Conservation (phyloP, 2,888 invertebrate species). For the Flexamia atlantica region DNA sequence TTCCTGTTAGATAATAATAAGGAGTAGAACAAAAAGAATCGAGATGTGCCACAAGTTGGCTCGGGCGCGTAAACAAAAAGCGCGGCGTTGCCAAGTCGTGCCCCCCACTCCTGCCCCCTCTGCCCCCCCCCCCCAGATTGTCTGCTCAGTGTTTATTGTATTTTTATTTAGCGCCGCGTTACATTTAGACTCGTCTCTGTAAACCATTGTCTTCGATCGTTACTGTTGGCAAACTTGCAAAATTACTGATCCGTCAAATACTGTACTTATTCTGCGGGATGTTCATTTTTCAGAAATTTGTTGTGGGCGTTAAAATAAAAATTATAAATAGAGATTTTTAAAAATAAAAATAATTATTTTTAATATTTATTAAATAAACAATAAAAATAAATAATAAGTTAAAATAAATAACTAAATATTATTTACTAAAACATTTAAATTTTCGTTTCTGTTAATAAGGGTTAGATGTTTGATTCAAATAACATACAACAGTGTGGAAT, state of each 20-base stretch:
- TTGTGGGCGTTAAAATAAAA: too few species aligned
- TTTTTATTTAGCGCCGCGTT: conserved; percentile 25
- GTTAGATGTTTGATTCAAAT: too few species aligned
- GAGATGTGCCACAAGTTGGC: conserved; percentile 37
- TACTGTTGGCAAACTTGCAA: conserved; percentile 17
- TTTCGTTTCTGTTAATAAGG: too few species aligned
- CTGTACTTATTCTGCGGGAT: too few species aligned
- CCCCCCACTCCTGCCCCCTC: background rate
- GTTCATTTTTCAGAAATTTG: too few species aligned
- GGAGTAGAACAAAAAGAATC: conserved; percentile 24
- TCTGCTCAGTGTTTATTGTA: conserved; percentile 28
- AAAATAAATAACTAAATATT: too few species aligned
- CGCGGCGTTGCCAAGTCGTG: conserved; percentile 1
- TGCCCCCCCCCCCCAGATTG: background rate
- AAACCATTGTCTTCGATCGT: conserved; percentile 8
- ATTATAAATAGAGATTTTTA: too few species aligned
- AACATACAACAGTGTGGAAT: too few species aligned
- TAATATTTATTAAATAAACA: too few species aligned
- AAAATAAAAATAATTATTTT: too few species aligned
- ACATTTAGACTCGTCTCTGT: conserved; percentile 14
- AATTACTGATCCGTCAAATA: conserved; percentile 20
- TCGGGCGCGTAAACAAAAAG: conserved; percentile 43
- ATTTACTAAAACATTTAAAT: too few species aligned
- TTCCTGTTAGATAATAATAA: conserved; percentile 47
- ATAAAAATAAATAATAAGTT: too few species aligned